phyloP scores from a whole-genome alignment of 2,888 invertebrate species.

The Tineola bisselliella region DNA sequence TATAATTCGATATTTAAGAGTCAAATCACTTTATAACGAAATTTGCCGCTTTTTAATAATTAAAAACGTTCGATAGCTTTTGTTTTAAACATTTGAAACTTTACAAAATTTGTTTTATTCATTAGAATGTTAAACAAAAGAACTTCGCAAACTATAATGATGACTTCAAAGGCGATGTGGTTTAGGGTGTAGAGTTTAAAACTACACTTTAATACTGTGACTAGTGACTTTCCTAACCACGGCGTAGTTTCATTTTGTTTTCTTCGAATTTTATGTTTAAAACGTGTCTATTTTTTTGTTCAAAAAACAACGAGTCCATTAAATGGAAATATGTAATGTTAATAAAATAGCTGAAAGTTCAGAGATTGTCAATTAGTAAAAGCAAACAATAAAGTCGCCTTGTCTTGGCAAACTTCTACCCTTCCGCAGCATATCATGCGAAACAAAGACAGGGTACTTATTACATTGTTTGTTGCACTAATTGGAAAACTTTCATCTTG shows the following conservation, averaged over 20 bases:
- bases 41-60: no score
- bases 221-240: neutral
- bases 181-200: neutral
- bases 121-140: neutral
- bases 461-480: constrained; percentile 5
- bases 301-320: no score
- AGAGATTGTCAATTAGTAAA: neutral
- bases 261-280: neutral
- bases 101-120: neutral
- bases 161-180: neutral
- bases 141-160: neutral
- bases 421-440: neutral
- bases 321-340: no score
- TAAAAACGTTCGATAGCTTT: neutral
- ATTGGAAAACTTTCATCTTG: neutral
- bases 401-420: neutral
- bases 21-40: no score
- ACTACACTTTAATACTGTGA: neutral
- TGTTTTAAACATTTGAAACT: neutral
- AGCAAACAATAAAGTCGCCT: neutral
- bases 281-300: neutral
- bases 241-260: neutral
- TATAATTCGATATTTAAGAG: neutral
- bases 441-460: no score
- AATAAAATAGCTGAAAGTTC: no score